A percentile compares a stretch with the other conserved stretches of the same genome.
These are phyloP conservation scores for Illadopsis cleaveri DNA, from an alignment of 2,113 vertebrate genomes.

Conservation along the genomic window DNA sequence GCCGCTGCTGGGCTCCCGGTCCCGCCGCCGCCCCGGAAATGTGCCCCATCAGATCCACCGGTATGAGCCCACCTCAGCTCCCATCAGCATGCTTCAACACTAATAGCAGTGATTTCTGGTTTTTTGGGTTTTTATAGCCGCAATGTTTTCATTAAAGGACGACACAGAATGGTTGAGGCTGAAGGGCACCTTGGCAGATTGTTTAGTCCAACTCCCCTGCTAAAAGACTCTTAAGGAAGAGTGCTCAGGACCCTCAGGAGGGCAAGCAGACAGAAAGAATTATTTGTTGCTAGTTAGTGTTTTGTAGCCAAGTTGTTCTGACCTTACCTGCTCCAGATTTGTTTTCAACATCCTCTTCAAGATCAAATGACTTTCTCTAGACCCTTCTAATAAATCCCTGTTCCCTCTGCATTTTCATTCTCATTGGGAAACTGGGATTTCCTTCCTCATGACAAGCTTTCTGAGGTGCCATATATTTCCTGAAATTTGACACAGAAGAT, in stretches of 20 bases:
- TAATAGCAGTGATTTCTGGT: background rate
- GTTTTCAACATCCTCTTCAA: background rate
- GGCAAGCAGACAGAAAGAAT: background rate
- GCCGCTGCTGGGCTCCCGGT: constrained; percentile 90
- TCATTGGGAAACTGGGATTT: background rate
- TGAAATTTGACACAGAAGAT: background rate
- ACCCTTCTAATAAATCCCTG: background rate
- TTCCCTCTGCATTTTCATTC: background rate
- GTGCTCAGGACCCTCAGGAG: background rate
- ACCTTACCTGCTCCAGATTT: background rate
- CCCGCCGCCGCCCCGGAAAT: constrained; percentile 80
- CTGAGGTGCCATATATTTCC: background rate
- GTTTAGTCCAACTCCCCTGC: background rate
- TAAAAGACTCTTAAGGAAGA: background rate
- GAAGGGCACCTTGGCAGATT: background rate
- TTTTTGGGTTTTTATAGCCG: background rate
- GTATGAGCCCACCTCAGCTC: constrained; percentile 63
- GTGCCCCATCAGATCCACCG: constrained; percentile 91
- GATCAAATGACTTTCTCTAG: background rate
- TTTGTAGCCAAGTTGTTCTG: background rate
- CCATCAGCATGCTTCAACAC: accelerated
- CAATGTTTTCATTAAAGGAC: background rate
- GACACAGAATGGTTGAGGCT: background rate
- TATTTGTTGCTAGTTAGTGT: background rate
- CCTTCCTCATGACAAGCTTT: background rate